phyloP scores from a whole-genome alignment of 2,113 vertebrate genomes.

The Chloropsis hardwickii region DNA sequence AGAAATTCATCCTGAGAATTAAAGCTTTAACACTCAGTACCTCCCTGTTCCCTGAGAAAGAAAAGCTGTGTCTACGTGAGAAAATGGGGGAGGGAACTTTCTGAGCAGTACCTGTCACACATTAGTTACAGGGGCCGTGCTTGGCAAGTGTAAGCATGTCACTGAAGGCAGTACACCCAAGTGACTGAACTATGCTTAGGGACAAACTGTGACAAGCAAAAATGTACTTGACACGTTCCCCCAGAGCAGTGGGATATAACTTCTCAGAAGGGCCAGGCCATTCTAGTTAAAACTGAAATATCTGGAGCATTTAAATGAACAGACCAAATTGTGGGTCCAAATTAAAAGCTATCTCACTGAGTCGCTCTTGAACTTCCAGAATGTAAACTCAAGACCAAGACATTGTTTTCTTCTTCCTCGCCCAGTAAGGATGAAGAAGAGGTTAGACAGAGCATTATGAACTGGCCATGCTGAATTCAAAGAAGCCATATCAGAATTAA shows the following conservation, averaged over 20 bases:
- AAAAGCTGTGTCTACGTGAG: background rate
- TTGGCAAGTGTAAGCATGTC: background rate
- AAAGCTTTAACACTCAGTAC: background rate
- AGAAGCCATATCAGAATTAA: background rate
- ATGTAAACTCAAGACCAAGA: background rate
- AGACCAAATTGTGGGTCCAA: background rate
- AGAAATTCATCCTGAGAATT: background rate
- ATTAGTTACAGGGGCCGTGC: fast-evolving
- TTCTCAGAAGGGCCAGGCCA: background rate
- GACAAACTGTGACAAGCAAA: fast-evolving
- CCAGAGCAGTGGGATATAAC: background rate
- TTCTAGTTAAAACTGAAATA: background rate
- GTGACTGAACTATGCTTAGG: fast-evolving
- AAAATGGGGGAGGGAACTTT: fast-evolving
- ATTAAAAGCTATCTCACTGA: background rate
- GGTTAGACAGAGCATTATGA: background rate
- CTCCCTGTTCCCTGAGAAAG: background rate
- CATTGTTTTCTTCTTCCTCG: background rate
- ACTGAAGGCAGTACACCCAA: fast-evolving
- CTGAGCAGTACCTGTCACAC: background rate
- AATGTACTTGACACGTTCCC: background rate
- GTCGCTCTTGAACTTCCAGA: background rate
- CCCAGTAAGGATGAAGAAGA: background rate
- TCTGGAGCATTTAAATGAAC: background rate
- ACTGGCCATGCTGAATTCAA: background rate